Evolutionary conservation across 2,797 vertebrate genomes (phyloP).

Genomic region (Pachyuromys duprasi): DNA sequence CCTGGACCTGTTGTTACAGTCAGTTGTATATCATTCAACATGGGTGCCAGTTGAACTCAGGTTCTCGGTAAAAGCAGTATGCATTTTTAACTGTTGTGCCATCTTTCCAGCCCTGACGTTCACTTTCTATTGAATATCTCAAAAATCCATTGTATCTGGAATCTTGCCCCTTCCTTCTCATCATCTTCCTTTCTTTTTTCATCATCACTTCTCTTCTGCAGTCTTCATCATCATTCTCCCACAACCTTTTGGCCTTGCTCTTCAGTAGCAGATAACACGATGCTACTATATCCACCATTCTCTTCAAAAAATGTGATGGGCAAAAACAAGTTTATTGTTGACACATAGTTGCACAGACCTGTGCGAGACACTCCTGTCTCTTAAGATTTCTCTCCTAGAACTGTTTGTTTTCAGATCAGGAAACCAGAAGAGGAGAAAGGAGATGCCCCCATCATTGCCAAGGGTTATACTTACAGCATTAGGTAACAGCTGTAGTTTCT

Average conservation of each 20-base stretch:
- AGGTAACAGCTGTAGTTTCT: conserved; percentile 13
- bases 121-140: neutral
- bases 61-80: neutral
- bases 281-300: neutral
- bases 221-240: neutral
- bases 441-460: neutral
- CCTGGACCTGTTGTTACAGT: neutral
- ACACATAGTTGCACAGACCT: neutral
- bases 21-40: neutral
- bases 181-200: neutral
- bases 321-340: neutral
- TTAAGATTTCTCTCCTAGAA: neutral
- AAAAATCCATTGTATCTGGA: neutral
- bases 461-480: neutral
- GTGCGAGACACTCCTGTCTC: neutral
- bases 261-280: neutral
- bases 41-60: neutral
- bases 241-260: neutral
- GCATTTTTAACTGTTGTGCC: neutral
- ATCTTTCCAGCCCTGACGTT: neutral
- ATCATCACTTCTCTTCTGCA: neutral
- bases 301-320: neutral
- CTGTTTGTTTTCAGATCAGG: neutral
- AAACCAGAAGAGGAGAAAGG: neutral
- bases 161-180: too few relatives aligned